A percentile compares a stretch with the other conserved stretches of the same genome.
These are phyloP conservation scores for Enteromius thamalakanensis DNA, from an alignment of 2,797 vertebrate species.

Conservation along the genomic window DNA sequence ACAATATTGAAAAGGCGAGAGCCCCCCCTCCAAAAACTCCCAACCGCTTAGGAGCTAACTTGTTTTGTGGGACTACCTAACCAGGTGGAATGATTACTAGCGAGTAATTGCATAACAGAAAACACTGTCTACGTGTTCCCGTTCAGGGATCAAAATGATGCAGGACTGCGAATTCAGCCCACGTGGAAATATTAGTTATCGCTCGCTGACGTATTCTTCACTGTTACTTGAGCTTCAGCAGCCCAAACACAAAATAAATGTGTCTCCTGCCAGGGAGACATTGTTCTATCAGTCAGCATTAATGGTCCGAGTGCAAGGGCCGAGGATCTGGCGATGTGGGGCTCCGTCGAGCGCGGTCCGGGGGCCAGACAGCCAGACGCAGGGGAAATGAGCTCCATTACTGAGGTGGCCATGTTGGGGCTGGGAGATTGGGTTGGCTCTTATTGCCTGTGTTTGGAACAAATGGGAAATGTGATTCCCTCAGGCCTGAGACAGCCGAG, in stretches of 20 bases:
- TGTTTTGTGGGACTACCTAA: neutral
- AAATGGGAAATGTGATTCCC: slow-evolving; percentile 68
- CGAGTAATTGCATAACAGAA: neutral
- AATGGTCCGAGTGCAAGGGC: slow-evolving; percentile 32
- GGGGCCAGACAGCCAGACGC: slow-evolving; percentile 46
- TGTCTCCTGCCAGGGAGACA: slow-evolving; percentile 20
- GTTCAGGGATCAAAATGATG: neutral
- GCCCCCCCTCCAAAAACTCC: neutral
- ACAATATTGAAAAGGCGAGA: slow-evolving; percentile 9
- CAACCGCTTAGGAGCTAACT: neutral
- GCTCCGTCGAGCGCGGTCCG: neutral
- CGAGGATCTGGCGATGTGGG: slow-evolving; percentile 14
- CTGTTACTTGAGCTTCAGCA: slow-evolving; percentile 17
- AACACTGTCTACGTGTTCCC: neutral
- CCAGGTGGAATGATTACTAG: slow-evolving; percentile 8
- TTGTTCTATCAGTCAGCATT: slow-evolving; percentile 47
- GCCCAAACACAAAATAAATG: slow-evolving; percentile 29
- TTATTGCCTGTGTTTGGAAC: slow-evolving; percentile 69
- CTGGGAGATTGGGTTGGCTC: slow-evolving; percentile 58
- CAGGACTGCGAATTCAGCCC: neutral
- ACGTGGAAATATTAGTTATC: neutral
- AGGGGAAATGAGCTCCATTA: slow-evolving; percentile 78
- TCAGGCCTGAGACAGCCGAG: slow-evolving; percentile 56
- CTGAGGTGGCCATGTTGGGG: slow-evolving; percentile 57
- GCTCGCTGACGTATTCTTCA: slow-evolving; percentile 31